Base-by-base conservation (phyloP, 2,888 invertebrate genomes). In the Doris montereyensis region DNA sequence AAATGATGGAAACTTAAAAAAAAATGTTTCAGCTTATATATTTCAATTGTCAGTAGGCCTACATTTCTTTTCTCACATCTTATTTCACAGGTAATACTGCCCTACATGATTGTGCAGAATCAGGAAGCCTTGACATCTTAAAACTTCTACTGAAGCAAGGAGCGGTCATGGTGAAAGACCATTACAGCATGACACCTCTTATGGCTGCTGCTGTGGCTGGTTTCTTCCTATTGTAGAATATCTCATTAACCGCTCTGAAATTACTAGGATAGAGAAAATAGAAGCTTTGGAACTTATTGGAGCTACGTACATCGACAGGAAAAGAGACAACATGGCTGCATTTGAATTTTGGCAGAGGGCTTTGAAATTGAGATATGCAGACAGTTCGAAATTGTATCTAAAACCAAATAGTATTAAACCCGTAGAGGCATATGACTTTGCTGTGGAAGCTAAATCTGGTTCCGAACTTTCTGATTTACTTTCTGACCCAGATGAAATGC, bases 61-160 rank as follows among this genome's bases (percentile, higher is more conserved):
- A 5, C 34, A 94, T 88, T 92, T 75, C 60, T n/a, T 68, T 60
- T 71, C 35, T 58, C 26, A 77, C 77, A 71, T 65, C 17, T 41
- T 41, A 10, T 41, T 41, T 41, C 52, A 41, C 86, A 92, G 93
- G 93, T 34, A 98, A 98, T 92, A 98, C 98, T 8, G 98, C 98
- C n/a, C 91, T 99, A 52, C 98, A 99, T 92, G 98, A 99, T 90
- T 97, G 98, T 90, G 98, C 98, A 0, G 98, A 99, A 92, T 97
- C 97, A 77, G 98, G 98, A 3, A 97, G 96, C 58, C 92, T 98
- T 83, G 96, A 96, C 88, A 97, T 98, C 89, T 94, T 98, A 88
- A 96, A 97, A 92, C 93, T 98, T 91, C 93, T 99, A 82, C 92
- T 99, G 52, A 94, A 95, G 62, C 94, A 96, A 90, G 97, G 96